Percentiles rank a stretch among this genome's conserved stretches.
Conservation (phyloP, 2,113 vertebrate species). For the Gobio gobio region DNA sequence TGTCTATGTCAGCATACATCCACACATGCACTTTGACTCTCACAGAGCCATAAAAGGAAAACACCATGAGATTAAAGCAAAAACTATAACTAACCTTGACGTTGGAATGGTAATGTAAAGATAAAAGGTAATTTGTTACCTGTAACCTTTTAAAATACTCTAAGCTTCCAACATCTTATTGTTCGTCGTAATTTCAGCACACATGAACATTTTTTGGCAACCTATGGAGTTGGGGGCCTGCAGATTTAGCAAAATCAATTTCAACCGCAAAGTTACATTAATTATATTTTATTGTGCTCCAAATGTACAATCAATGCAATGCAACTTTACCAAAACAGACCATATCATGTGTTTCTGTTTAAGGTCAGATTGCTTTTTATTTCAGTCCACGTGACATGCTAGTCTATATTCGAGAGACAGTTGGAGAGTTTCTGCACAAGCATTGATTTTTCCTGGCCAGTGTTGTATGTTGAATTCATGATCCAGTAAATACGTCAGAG, state of each 20-base stretch:
- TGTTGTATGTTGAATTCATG: background rate
- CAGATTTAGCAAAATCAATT: background rate
- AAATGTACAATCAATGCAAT: background rate
- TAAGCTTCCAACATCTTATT: background rate
- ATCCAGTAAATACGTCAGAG: background rate
- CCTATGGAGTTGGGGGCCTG: background rate
- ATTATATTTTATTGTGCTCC: too few species aligned
- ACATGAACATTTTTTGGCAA: background rate
- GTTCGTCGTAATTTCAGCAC: background rate
- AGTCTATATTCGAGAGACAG: background rate
- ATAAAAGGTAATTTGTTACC: conserved; percentile 15
- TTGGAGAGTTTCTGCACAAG: background rate
- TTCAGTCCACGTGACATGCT: background rate
- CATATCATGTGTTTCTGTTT: background rate
- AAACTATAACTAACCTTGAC: conserved; percentile 49
- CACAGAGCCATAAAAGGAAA: conserved; percentile 36
- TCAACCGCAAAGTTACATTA: background rate
- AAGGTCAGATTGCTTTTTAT: background rate
- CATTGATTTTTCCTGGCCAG: conserved; percentile 28
- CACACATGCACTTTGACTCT: conserved; percentile 37
- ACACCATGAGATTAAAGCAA: background rate
- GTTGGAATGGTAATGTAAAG: conserved; percentile 15
- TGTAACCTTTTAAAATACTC: conserved; percentile 23
- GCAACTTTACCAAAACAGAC: background rate
- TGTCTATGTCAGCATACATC: background rate